Evolutionary conservation across 2,113 vertebrate genomes (phyloP), one percentile per base, ranked within the genome.

Genomic region (Clarias macrocephalus): DNA sequence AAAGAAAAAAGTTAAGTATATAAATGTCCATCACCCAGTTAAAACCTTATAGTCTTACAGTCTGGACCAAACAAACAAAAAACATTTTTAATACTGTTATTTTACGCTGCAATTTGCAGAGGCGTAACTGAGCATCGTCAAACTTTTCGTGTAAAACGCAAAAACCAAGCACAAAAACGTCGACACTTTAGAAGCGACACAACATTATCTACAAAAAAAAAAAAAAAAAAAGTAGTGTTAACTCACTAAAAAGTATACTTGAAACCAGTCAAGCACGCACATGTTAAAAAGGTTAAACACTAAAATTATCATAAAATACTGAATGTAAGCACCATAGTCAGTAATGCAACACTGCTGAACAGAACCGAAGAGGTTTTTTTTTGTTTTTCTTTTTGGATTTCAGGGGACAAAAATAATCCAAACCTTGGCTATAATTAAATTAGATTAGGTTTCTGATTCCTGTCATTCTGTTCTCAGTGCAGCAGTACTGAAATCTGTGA

Each of bases 241-340:
- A 83, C 62, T 42, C 81, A 65, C 37, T 72, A 79, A 90, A 88
- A 90, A 90, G 80, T 42, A 86, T 85, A 90, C 95, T 95, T 96
- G 95, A 96, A 91, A 95, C 95, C 95, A 95, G 95, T 96, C 95
- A 95, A 95, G 94, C 93, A 89, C 90, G 90, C 42, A 25, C 28
- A 92, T 93, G 91, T 77, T 68, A 81, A 70, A 70, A 13, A 68
- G n/a, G 65, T 92, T 93, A 93, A 94, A 94, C 85, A 91, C 91
- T 87, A 93, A 91, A 92, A 88, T 91, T 88, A 82, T 92, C 87
- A 88, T 84, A 62, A 89, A 89, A 92, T 86, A 85, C 28, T 73
- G 66, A 54, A 85, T 87, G 79, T 62, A 80, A 89, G 85, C 86
- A 89, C 88, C 82, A 85, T 84, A 21, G 33, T 84, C 85, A 88